phyloP scores from a whole-genome alignment of 2,797 vertebrate genomes.

The Pipistrellus pygmaeus region DNA sequence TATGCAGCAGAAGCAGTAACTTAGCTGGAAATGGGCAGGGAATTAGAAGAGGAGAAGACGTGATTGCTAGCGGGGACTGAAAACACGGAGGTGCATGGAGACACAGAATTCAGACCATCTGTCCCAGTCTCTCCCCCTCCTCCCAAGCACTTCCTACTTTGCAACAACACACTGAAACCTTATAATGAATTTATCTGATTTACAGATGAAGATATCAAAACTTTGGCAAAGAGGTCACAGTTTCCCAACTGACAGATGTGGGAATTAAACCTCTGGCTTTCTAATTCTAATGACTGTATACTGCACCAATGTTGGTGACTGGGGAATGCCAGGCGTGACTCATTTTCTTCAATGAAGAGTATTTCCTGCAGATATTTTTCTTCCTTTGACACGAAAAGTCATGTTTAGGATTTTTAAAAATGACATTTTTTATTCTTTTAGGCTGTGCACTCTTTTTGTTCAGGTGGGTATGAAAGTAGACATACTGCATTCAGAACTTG shows the following conservation, averaged over 20 bases:
- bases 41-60: neutral
- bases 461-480: neutral
- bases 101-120: neutral
- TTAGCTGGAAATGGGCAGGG: neutral
- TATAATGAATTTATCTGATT: neutral
- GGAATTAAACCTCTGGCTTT: neutral
- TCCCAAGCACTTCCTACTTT: neutral
- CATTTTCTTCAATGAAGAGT: neutral
- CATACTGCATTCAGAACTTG: neutral
- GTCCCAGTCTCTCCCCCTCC: neutral
- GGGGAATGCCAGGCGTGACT: neutral
- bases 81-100: neutral
- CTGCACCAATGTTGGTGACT: neutral
- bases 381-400: slow-evolving; percentile 39
- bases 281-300: neutral
- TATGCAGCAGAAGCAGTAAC: neutral
- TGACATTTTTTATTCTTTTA: neutral
- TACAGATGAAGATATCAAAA: slow-evolving; percentile 9
- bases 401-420: neutral
- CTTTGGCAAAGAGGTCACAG: neutral
- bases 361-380: slow-evolving; percentile 29
- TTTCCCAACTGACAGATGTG: neutral
- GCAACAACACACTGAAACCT: neutral
- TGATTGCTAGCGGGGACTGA: neutral
- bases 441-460: neutral